phyloP scores from a whole-genome alignment of 2,888 invertebrate species.

The Drosophila vallismaia region DNA sequence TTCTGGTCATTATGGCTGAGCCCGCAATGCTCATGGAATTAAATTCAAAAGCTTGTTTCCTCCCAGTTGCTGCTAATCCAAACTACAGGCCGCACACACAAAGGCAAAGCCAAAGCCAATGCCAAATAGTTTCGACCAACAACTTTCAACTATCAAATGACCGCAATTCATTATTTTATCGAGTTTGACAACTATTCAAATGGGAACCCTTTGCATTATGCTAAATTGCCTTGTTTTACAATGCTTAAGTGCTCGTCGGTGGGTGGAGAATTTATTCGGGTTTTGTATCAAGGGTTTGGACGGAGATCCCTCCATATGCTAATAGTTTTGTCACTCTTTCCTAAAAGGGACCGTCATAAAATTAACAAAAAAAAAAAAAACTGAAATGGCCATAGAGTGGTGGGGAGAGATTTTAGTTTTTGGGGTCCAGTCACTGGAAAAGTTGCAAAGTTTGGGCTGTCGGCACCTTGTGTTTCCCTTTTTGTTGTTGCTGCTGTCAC shows the following conservation, averaged over 20 bases:
- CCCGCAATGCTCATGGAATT: conserved; percentile 29
- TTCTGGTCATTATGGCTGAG: conserved; percentile 1
- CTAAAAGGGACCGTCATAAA: conserved; percentile 41
- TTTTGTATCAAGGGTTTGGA: not conserved
- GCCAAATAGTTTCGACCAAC: conserved; percentile 23
- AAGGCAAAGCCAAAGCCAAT: conserved; percentile 17
- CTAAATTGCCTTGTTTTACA: conserved; percentile 55
- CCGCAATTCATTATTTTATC: conserved; percentile 46
- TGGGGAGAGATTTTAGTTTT: conserved; percentile 5
- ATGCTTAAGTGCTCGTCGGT: conserved; percentile 43
- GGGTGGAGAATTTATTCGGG: conserved; percentile 11
- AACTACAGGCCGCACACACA: conserved; percentile 35
- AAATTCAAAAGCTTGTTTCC: conserved; percentile 24
- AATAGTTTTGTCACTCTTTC: conserved; percentile 49
- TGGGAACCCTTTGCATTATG: conserved; percentile 44
- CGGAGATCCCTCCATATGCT: conserved; percentile 37
- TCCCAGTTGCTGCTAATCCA: conserved; percentile 23
- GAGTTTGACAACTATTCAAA: conserved; percentile 40
- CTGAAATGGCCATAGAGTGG: not conserved
- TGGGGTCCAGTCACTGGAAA: conserved; percentile 38
- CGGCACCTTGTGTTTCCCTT: conserved; percentile 29
- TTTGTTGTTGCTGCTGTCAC: conserved; percentile 20
- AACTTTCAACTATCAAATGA: conserved; percentile 36
- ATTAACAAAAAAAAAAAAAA: conserved; percentile 21
- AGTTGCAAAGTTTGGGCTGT: conserved; percentile 44